These are phyloP conservation scores for Stenolophus ochropezus DNA, from an alignment of 2,888 invertebrate species.

Conservation along the genomic window DNA sequence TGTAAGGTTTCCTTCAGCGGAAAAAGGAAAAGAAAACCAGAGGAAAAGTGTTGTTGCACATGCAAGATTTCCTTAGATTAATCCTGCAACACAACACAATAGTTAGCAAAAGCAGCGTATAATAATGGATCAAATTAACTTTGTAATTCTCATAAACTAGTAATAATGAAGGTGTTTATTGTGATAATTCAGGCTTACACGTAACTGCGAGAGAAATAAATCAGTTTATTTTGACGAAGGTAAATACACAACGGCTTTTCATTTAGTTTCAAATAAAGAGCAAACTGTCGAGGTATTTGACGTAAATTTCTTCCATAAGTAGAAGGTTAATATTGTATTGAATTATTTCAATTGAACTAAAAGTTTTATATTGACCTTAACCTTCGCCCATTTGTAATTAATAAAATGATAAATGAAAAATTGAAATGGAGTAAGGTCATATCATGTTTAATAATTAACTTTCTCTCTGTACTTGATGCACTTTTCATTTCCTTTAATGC, in stretches of 20 bases:
- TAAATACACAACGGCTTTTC: neutral
- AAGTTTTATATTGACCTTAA: neutral
- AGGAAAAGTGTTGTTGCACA: constrained; percentile 20
- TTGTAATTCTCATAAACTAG: constrained; percentile 25
- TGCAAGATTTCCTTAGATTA: constrained; percentile 30
- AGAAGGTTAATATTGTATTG: constrained; percentile 9
- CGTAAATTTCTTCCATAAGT: neutral
- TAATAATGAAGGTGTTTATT: constrained; percentile 22
- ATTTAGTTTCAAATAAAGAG: constrained; percentile 29
- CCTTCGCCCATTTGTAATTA: neutral
- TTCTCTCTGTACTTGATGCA: too few relatives aligned
- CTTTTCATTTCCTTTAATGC: too few relatives aligned
- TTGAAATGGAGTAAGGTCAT: too few relatives aligned
- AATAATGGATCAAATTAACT: constrained; percentile 32
- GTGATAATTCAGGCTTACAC: constrained; percentile 20
- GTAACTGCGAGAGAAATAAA: constrained; percentile 14
- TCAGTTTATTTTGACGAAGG: constrained; percentile 33
- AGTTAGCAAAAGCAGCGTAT: constrained; percentile 8
- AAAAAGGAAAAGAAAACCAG: neutral
- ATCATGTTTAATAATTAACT: too few relatives aligned
- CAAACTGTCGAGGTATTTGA: neutral
- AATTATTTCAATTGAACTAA: neutral
- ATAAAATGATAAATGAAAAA: too few relatives aligned
- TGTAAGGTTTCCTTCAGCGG: neutral
- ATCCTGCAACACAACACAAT: constrained; percentile 12